These are phyloP conservation scores for Epizoanthus illoricatus DNA, from an alignment of 92 coral and sea anemone genomes.

Conservation along the genomic window DNA sequence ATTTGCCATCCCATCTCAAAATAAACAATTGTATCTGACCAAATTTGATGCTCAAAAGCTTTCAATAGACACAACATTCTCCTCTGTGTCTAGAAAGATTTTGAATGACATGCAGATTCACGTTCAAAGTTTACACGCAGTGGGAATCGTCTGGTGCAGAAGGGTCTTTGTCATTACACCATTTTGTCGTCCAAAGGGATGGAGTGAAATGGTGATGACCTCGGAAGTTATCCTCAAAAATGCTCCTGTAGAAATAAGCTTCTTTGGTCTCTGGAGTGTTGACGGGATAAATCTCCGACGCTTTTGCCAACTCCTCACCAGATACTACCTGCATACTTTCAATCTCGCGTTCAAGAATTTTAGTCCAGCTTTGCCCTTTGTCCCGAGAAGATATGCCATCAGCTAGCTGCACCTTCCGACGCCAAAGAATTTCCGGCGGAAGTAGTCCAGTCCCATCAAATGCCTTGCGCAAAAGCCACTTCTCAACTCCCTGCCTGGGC, in stretches of 20 bases:
- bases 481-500: slow-evolving; percentile 43
- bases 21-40: no score
- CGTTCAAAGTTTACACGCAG: slow-evolving; percentile 49
- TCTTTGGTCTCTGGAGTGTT: slow-evolving; percentile 93
- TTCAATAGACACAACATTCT: no score
- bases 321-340: slow-evolving; percentile 55
- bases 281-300: slow-evolving; percentile 78
- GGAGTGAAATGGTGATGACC: slow-evolving; percentile 86
- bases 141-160: slow-evolving; percentile 91
- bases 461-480: slow-evolving; percentile 47
- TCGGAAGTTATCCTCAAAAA: slow-evolving; percentile 81
- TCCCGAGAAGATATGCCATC: slow-evolving; percentile 94
- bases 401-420: slow-evolving; percentile 91
- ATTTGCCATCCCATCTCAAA: no score
- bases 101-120: no score
- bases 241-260: slow-evolving; percentile 77
- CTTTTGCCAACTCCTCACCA: slow-evolving; percentile 72
- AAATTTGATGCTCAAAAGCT: no score
- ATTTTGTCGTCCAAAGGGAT: slow-evolving; percentile 91
- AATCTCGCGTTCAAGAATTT: slow-evolving; percentile 77
- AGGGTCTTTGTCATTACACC: slow-evolving; percentile 90
- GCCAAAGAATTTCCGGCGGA: slow-evolving; percentile 83
- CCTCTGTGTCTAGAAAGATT: no score
- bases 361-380: slow-evolving; percentile 91
- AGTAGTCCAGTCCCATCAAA: slow-evolving; percentile 42